Percentiles rank a stretch among this genome's conserved stretches.
These are phyloP conservation scores for Dasyurus viverrinus DNA, from an alignment of 2,113 vertebrate genomes.

Conservation along the genomic window DNA sequence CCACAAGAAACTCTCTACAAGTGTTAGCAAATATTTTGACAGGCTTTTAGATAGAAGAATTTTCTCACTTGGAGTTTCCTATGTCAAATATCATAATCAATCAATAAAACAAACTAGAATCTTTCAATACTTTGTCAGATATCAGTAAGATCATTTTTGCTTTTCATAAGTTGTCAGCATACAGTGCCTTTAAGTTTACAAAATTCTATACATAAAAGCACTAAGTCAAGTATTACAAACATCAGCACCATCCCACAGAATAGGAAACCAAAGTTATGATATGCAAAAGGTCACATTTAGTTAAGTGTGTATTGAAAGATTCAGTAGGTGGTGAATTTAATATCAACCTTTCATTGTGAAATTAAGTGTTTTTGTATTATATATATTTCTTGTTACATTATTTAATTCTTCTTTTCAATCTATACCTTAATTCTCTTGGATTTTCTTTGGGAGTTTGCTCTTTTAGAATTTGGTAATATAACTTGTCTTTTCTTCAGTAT, in stretches of 20 bases:
- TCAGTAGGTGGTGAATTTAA: not conserved
- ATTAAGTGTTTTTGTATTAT: too few species aligned
- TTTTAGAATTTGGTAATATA: not conserved
- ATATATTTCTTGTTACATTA: not conserved
- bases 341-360: too few species aligned
- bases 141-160: not conserved
- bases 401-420: not conserved
- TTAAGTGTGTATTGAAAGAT: not conserved
- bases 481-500: not conserved
- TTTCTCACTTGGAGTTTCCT: not conserved
- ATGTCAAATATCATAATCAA: not conserved
- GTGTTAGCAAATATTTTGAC: not conserved
- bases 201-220: not conserved
- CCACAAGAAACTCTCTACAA: not conserved
- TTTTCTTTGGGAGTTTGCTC: not conserved
- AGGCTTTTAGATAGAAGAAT: not conserved
- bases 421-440: not conserved
- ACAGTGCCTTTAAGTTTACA: not conserved
- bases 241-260: not conserved
- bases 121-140: not conserved
- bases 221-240: not conserved
- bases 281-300: not conserved
- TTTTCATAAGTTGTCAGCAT: not conserved
- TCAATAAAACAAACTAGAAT: not conserved
- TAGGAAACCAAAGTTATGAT: not conserved